A percentile compares a stretch with the other conserved stretches of the same genome.
Evolutionary conservation across 2,888 invertebrate species (phyloP).

Genomic region (Metacarcinus magister): DNA sequence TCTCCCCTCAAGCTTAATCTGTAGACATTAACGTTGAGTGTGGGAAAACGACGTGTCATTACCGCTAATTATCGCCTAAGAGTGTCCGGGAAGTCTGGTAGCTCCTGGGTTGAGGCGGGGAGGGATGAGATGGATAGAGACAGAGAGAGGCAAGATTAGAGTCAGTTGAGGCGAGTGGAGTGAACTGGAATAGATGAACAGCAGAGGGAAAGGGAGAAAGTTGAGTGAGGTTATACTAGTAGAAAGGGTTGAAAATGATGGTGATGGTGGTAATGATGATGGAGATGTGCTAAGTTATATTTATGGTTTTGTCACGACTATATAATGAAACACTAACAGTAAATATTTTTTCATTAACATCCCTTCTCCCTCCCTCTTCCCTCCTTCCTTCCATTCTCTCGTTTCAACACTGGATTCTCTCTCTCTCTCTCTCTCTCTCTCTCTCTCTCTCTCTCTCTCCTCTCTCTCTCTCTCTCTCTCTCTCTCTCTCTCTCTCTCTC

Average conservation of each 20-base stretch:
- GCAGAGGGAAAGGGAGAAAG: background rate
- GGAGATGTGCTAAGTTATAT: no score
- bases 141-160: background rate
- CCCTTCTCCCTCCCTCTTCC: background rate
- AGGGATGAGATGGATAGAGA: background rate
- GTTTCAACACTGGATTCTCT: background rate
- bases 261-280: background rate
- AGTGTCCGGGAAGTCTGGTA: no score
- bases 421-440: slow-evolving; percentile 40
- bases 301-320: no score
- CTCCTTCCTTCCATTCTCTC: background rate
- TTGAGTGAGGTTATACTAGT: background rate
- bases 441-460: slow-evolving; percentile 26
- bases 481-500: slow-evolving; percentile 44
- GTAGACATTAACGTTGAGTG: no score
- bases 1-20: no score
- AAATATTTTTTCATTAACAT: background rate
- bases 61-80: no score
- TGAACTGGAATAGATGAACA: background rate
- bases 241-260: background rate
- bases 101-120: no score
- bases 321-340: background rate
- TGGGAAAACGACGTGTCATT: no score
- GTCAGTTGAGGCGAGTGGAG: background rate
- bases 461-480: slow-evolving; percentile 48